Evolutionary conservation across 2,888 invertebrate genomes (phyloP).

Genomic region (Caenorhabditis doughertyi): DNA sequence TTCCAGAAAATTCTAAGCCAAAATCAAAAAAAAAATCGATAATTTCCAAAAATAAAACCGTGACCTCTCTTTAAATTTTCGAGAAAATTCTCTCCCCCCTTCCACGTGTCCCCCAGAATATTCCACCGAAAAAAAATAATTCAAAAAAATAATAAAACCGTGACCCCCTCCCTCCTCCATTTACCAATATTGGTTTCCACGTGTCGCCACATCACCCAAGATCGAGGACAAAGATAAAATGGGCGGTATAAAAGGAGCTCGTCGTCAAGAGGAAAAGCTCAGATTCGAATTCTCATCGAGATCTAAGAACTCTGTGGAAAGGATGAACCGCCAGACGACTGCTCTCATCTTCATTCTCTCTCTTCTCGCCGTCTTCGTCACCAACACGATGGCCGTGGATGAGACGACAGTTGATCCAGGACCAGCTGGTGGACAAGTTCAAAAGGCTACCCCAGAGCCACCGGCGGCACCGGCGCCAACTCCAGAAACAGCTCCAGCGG

Average conservation of each 20-base stretch:
- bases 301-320: conserved; percentile 23
- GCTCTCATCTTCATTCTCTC: conserved; percentile 18
- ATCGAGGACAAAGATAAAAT: conserved; percentile 22
- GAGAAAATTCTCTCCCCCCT: no score
- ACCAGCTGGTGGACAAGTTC: neutral
- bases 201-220: neutral
- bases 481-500: no score
- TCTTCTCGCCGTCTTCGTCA: conserved; percentile 16
- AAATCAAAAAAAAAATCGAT: no score
- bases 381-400: neutral
- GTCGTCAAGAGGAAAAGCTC: neutral
- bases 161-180: no score
- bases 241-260: conserved; percentile 8
- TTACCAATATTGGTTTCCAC: no score
- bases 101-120: no score
- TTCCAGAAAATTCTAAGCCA: no score
- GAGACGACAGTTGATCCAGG: neutral
- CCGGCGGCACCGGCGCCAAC: no score
- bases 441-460: no score
- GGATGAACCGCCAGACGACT: conserved; percentile 16
- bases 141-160: neutral
- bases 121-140: no score
- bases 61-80: neutral
- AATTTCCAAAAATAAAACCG: neutral
- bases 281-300: conserved; percentile 8